These are phyloP conservation scores for Scrobipalpa atriplicella DNA, from an alignment of 2,888 invertebrate species.

Conservation along the genomic window DNA sequence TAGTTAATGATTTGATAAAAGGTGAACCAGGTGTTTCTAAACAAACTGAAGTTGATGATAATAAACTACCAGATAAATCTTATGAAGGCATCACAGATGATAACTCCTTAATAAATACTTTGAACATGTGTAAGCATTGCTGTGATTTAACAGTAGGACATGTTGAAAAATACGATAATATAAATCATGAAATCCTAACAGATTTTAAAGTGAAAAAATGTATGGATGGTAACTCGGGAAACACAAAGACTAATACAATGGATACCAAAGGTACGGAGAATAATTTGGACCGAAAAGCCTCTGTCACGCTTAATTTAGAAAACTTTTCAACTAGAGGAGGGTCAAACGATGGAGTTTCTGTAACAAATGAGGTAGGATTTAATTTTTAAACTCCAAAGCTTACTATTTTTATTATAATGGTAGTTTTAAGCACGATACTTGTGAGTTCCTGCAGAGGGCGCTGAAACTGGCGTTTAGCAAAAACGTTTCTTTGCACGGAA, in stretches of 20 bases:
- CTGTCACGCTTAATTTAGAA: slow-evolving; percentile 14
- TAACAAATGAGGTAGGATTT: slow-evolving; percentile 14
- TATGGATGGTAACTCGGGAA: slow-evolving; percentile 45
- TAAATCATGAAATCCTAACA: slow-evolving; percentile 35
- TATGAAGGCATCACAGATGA: slow-evolving; percentile 30
- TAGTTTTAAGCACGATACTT: no score
- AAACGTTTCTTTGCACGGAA: no score
- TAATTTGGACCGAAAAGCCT: background rate
- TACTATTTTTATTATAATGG: slow-evolving; percentile 29
- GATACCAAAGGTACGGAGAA: background rate
- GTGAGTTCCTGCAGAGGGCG: no score
- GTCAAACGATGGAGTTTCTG: slow-evolving; percentile 46
- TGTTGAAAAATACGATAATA: slow-evolving; percentile 35
- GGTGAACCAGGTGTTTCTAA: slow-evolving; percentile 36
- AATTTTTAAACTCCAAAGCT: slow-evolving; percentile 18
- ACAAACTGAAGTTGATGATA: slow-evolving; percentile 28
- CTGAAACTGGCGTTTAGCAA: no score
- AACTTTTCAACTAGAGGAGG: slow-evolving; percentile 44
- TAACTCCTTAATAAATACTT: slow-evolving; percentile 38
- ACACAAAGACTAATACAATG: background rate
- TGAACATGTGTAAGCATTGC: slow-evolving; percentile 59
- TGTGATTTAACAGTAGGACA: slow-evolving; percentile 42
- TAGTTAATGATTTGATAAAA: slow-evolving; percentile 34
- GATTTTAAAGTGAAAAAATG: slow-evolving; percentile 52
- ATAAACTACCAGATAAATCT: slow-evolving; percentile 5